Evolutionary conservation across 2,888 invertebrate species (phyloP).

Genomic region (Trichopria drosophilae): DNA sequence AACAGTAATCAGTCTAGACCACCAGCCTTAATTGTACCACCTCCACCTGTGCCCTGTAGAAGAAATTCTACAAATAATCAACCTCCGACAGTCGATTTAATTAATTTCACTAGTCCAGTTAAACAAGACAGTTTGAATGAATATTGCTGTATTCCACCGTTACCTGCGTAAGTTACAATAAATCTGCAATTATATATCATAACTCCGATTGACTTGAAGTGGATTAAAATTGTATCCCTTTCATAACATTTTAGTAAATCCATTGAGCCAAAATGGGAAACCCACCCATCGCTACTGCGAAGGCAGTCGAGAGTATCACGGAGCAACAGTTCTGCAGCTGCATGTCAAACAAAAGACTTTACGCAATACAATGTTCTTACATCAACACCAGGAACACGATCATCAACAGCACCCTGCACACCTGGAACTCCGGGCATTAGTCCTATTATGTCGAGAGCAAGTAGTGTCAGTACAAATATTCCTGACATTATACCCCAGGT

Average conservation of each 20-base stretch:
- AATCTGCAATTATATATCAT: constrained; percentile 3
- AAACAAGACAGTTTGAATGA: constrained; percentile 51
- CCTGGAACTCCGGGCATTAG: constrained; percentile 55
- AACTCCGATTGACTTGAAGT: background rate
- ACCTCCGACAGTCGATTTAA: constrained; percentile 48
- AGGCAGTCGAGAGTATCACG: constrained; percentile 51
- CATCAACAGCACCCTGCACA: constrained; percentile 53
- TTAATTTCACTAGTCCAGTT: constrained; percentile 56
- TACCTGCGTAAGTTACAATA: constrained; percentile 46
- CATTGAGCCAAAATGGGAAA: constrained; percentile 55
- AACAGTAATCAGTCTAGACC: constrained; percentile 58
- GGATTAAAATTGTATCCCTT: constrained; percentile 9
- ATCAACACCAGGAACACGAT: constrained; percentile 41
- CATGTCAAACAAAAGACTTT: constrained; percentile 52
- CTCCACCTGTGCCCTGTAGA: constrained; percentile 55
- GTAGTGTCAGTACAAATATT: constrained; percentile 51
- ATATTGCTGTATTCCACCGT: constrained; percentile 49
- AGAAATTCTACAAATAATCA: constrained; percentile 53
- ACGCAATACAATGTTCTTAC: constrained; percentile 51
- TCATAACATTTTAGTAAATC: constrained; percentile 42
- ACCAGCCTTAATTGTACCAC: constrained; percentile 57
- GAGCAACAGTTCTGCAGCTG: constrained; percentile 53
- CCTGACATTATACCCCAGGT: constrained; percentile 51
- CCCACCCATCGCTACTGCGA: constrained; percentile 50
- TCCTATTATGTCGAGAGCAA: constrained; percentile 52